Evolutionary conservation across 2,888 invertebrate genomes (phyloP), one percentile per base, ranked within the genome.

Genomic region (Empis stercorea): DNA sequence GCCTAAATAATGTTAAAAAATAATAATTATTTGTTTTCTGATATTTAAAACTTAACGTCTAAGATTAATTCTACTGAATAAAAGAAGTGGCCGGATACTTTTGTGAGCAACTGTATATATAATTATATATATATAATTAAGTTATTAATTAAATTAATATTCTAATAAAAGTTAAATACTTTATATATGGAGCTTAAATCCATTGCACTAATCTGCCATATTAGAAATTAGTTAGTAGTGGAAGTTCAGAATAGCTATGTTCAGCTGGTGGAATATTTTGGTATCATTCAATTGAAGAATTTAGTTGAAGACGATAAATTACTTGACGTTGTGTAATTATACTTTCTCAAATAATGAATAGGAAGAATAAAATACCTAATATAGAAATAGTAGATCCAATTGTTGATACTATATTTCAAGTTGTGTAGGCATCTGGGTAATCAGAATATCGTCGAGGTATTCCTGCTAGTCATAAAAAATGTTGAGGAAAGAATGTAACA

Each of bases 401-500:
- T 7, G 80, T 79, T 23, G 81, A 81, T 50, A 81, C 59, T 54
- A 78, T 61, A 74, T 84, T 84, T 80, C 81, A 83, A 47, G 73
- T 62, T 53, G 74, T 69, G 59, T 75, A 82, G 17, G 72, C 70
- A 66, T 83, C 81, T 1, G 81, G 80, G 45, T 82, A 84, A 64
- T 84, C 81, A 4, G 81, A 79, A 45, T 84, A 84, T 51, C 85
- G 84, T 48, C 85, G 84, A 42, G 84, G 85, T 69, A 85, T 84
- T 0, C 81, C 80, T 27, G 72, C 73, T 69, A 81, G 61, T 45
- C 81, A 80, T 67, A 81, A 64, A 58, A 86, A 85, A 70, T 86
- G 82, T 75, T 82, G 81, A 0, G 85, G 84, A n/a, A 86, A 85
- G 66, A 86, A 81, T 1, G 83, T 85, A 73, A 84, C 61, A 72